phyloP scores from a whole-genome alignment of 2,888 invertebrate species.

The Morinoia aosen region DNA sequence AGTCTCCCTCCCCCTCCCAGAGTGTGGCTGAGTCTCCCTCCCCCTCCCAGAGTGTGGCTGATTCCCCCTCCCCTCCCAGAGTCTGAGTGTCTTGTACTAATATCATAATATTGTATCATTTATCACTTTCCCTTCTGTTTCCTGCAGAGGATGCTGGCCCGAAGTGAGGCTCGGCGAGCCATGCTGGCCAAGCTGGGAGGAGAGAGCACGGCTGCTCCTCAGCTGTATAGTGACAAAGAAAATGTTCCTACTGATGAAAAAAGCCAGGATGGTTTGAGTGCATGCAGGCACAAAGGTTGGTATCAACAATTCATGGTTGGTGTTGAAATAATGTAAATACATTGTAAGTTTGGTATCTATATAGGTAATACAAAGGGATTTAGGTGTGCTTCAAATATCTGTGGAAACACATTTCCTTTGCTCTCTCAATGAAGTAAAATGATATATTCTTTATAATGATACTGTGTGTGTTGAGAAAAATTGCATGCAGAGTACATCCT shows the following conservation, averaged over 20 bases:
- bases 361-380: background rate
- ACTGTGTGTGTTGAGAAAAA: no score
- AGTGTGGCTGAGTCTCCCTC: no score
- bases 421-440: no score
- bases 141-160: constrained; percentile 52
- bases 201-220: background rate
- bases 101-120: background rate
- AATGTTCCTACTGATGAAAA: background rate
- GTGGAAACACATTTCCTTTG: no score
- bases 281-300: constrained; percentile 37
- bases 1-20: no score
- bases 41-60: no score
- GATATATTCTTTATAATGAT: no score
- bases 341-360: background rate
- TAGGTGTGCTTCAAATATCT: no score
- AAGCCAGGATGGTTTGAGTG: background rate
- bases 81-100: no score
- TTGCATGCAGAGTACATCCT: no score
- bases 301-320: background rate
- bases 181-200: constrained; percentile 23
- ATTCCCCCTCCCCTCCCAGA: no score
- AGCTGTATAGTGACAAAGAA: background rate
- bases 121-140: background rate
- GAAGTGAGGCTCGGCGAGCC: constrained; percentile 43
- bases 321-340: background rate